These are phyloP conservation scores for Zoanthus gigantus DNA, from an alignment of 92 coral and sea anemone genomes.

Conservation along the genomic window DNA sequence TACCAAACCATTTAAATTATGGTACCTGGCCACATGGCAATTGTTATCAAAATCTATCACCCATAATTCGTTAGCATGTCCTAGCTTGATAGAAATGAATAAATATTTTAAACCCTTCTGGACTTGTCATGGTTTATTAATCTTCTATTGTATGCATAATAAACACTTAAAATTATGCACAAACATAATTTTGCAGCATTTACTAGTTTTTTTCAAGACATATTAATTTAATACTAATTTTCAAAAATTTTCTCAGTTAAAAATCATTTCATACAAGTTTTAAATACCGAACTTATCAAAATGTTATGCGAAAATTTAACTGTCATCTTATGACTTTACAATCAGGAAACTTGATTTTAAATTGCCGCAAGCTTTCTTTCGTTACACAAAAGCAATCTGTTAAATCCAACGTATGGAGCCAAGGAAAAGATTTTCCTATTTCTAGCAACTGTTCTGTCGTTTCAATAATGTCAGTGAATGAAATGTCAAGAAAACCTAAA, in stretches of 20 bases:
- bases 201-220: neutral
- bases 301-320: neutral
- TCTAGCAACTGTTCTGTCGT: constrained; percentile 85
- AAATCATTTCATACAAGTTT: neutral
- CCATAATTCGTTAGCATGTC: constrained; percentile 12
- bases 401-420: constrained; percentile 85
- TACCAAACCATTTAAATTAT: constrained; percentile 22
- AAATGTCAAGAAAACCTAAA: constrained; percentile 85
- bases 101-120: constrained; percentile 13
- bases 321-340: constrained; percentile 75
- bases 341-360: constrained; percentile 79
- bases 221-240: neutral
- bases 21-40: constrained; percentile 41
- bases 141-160: neutral
- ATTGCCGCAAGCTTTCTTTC: constrained; percentile 67
- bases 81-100: neutral
- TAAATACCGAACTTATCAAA: neutral
- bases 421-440: constrained; percentile 82
- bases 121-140: constrained; percentile 33
- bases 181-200: constrained; percentile 2
- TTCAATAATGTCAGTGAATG: constrained; percentile 88
- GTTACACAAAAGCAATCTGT: constrained; percentile 88
- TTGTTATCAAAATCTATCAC: constrained; percentile 19
- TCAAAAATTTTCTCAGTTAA: neutral
- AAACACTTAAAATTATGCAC: constrained; percentile 17